Evolutionary conservation across 2,797 vertebrate genomes (phyloP).

Genomic region (Alectoris magna): DNA sequence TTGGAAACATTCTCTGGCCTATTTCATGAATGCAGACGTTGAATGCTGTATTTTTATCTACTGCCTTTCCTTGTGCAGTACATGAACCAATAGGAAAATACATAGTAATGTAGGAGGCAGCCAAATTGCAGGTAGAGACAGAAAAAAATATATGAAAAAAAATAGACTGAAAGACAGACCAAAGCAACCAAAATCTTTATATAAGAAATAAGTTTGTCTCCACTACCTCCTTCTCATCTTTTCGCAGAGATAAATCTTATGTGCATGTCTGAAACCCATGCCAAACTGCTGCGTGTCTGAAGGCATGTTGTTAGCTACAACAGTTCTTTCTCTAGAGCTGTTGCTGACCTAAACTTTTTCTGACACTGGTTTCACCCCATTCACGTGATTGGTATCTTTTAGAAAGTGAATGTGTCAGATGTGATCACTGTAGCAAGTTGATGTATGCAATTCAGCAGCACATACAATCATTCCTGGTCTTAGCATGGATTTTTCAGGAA

Average conservation of each 20-base stretch:
- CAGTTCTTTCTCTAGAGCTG: neutral
- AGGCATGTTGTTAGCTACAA: neutral
- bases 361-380: constrained; percentile 10
- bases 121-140: neutral
- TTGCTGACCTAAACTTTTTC: constrained; percentile 45
- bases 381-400: constrained; percentile 1
- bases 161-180: neutral
- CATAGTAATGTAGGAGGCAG: neutral
- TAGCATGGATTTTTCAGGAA: neutral
- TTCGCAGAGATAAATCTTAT: neutral
- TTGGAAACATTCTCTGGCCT: neutral
- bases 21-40: neutral
- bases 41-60: neutral
- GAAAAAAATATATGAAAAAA: neutral
- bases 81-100: neutral
- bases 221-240: neutral
- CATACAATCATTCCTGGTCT: neutral
- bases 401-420: neutral
- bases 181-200: neutral
- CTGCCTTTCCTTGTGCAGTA: neutral
- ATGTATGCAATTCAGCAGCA: neutral
- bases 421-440: neutral
- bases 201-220: neutral
- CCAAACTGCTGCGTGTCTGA: neutral
- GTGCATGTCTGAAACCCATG: neutral